These are phyloP conservation scores for Menidia beryllina DNA, from an alignment of 2,113 vertebrate species.

Conservation along the genomic window DNA sequence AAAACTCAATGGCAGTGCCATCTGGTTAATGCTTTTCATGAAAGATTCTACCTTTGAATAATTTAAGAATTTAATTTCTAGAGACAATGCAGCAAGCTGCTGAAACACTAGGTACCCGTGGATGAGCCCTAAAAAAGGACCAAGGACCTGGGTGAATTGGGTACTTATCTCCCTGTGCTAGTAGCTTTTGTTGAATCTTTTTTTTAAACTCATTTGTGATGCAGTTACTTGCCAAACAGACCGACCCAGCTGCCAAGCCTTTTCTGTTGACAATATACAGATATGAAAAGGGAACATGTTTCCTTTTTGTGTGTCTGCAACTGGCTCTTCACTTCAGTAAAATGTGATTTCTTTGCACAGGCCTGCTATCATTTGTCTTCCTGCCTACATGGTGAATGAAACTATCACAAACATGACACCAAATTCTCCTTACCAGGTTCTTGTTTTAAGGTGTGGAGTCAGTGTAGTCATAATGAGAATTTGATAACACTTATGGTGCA, in stretches of 20 bases:
- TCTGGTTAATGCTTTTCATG: neutral
- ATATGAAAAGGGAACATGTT: slow-evolving; percentile 10
- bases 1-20: slow-evolving; percentile 18
- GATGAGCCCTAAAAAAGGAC: no score
- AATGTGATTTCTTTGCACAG: slow-evolving; percentile 18
- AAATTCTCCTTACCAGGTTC: slow-evolving; percentile 16
- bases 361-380: slow-evolving; percentile 1
- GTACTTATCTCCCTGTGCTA: slow-evolving; percentile 7
- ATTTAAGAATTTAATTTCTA: neutral
- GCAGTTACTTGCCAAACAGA: neutral
- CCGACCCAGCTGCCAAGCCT: slow-evolving; percentile 11
- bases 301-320: neutral
- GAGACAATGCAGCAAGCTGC: neutral
- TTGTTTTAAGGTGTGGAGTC: slow-evolving; percentile 7
- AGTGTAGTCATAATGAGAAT: slow-evolving; percentile 35
- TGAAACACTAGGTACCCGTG: no score
- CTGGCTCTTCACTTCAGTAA: neutral
- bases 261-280: slow-evolving; percentile 14
- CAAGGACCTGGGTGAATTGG: neutral
- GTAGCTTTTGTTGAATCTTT: slow-evolving; percentile 18
- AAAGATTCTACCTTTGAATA: neutral
- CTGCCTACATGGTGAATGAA: neutral
- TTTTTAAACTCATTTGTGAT: slow-evolving; percentile 16
- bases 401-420: slow-evolving; percentile 30
- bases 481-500: slow-evolving; percentile 4